Base-by-base conservation (phyloP, 1,140 invertebrate genomes). In the Drosophila ogumai region DNA sequence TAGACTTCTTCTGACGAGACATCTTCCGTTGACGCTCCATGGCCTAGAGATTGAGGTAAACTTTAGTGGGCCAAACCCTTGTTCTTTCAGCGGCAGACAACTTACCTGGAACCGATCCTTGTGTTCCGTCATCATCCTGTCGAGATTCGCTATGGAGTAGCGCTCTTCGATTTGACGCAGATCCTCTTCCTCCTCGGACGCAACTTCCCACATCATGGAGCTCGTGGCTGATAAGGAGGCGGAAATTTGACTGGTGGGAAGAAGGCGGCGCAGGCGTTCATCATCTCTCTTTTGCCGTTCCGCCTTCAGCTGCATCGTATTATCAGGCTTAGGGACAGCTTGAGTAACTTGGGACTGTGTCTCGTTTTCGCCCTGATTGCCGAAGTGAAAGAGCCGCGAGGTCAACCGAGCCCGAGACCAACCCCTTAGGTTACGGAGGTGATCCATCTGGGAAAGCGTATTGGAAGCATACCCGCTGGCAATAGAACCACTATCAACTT, bases 91-190 rank as follows among this genome's bases (percentile, higher is more conserved):
- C 3, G 2, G 0, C 6, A 12, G 6, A 50, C 1, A 40, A 32
- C 66, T 7, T n/a, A 71, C 52, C 68, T 34, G 1, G 7, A 72
- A 72, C 13, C 28, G 15, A 10, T 6, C 8, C n/a, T 25, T 38
- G 13, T 58, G 67, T 0, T 40, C 28, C 0, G 49, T 7, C 41
- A 58, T 1, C 25, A 72, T 40, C 8, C 1, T 41, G 1, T 6
- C 17, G 1, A 72, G 36, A 22, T 55, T 72, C 41, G 9, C 17
- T 7, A 44, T 0, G 0, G 68, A 72, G 43, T 72, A 72, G 0
- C 68, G 41, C 12, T 10, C 3, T 7, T 72, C 68, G 5, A 44
- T 12, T 5, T 41, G 22, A 9, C 19, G 34, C 17, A 72, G 13
- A 8, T 58, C 41, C 32, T 72, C 34, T 31, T 72, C 52, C 9